Evolutionary conservation across 2,888 invertebrate genomes (phyloP), one percentile per base, ranked within the genome.

Genomic region (Exocentrus adspersus): DNA sequence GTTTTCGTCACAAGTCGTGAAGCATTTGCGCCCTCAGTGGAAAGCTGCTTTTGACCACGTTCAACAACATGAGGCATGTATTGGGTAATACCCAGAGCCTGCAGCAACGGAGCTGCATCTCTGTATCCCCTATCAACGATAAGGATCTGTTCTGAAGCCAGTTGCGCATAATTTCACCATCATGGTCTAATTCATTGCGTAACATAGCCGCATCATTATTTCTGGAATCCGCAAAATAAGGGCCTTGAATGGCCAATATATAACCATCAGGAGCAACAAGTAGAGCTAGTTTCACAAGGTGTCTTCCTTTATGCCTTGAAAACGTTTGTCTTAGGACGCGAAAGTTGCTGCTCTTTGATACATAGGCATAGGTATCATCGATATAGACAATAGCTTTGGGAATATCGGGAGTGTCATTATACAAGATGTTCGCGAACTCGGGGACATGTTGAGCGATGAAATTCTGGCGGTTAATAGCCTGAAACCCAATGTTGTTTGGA

Each of bases 141-240:
- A 30, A 30, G 5, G 2, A 30, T 30, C 7, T 9, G 9, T 42
- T n/a, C 16, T 42, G 42, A 42, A 42, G 16, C 17, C 42, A 42
- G 7, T 2, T 12, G 14, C 14, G 42, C 42, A 42, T 42, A 2
- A 6, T 14, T 42, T 4, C 16, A 2, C 3, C 14, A 42, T 42
- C 42, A 0, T n/a, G 12, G 2, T 50, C 50, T n/a, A 48, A 14
- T 48, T 58, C 46, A 46, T 16, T 28, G 2, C 30, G 6, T 17
- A 60, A 19, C n/a, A 24, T 45, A 7, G 60, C 32, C 16, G 56
- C 54, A 42, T 64, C 45, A 54, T 64, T 64, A 28, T 60, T 64
- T 5, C 10, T 5, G 5, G 0, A 7, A 37, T 64, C 42, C 1
- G 64, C 30, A 28, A 63, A 63, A 17, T 46, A 63, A 1, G 56